Evolutionary conservation across 2,797 vertebrate genomes (phyloP).

Genomic region (Buphagus erythrorhynchus): DNA sequence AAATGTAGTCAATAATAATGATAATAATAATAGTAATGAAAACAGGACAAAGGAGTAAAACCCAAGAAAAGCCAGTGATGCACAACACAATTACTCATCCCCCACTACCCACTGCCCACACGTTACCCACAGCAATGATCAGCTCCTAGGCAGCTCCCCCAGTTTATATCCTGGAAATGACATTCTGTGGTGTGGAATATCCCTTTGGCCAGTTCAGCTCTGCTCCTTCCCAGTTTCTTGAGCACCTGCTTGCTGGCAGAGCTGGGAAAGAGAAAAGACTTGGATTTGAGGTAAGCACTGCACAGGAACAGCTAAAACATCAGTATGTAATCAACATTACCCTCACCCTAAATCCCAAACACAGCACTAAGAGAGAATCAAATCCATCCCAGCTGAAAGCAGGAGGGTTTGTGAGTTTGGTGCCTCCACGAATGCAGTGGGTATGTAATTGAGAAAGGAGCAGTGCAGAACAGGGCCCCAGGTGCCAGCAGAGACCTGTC

Average conservation of each 20-base stretch:
- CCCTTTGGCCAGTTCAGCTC: not conserved
- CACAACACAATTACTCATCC: not conserved
- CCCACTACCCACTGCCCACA: not conserved
- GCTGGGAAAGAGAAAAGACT: not conserved
- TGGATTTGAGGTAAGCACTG: not conserved
- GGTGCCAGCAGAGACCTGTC: not conserved
- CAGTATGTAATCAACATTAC: fast-evolving
- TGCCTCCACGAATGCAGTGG: not conserved
- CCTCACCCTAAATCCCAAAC: not conserved
- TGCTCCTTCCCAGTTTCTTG: not conserved
- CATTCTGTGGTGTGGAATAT: fast-evolving
- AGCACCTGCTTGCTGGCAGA: not conserved
- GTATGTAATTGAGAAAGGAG: not conserved
- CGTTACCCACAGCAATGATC: fast-evolving
- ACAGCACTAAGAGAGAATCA: not conserved
- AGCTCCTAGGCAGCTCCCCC: not conserved
- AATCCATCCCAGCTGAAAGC: not conserved
- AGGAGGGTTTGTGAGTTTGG: not conserved
- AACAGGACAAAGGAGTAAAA: not conserved
- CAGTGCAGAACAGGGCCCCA: not conserved
- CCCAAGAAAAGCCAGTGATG: not conserved
- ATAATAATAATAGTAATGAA: not conserved
- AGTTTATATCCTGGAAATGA: not conserved
- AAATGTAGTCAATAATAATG: not conserved
- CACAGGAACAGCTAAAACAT: not conserved